Evolutionary conservation across 2,888 invertebrate species (phyloP).

Genomic region (Theretra japonica): DNA sequence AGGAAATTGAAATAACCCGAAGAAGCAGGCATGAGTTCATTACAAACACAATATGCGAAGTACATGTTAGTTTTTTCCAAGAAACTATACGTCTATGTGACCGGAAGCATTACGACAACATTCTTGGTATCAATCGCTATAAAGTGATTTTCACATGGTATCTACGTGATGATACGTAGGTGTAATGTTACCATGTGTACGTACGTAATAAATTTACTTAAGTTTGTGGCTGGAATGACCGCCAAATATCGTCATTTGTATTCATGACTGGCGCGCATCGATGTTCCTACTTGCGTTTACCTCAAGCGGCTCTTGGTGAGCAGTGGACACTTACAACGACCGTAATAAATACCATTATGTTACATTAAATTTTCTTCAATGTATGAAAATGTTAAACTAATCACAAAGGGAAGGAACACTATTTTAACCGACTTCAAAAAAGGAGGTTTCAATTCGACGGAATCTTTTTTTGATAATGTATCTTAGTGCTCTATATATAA

Average conservation of each 20-base stretch:
- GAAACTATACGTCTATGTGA: constrained; percentile 62
- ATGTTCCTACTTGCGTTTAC: constrained; percentile 56
- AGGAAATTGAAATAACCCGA: constrained; percentile 23
- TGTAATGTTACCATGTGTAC: constrained; percentile 55
- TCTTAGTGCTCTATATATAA: too few relatives aligned
- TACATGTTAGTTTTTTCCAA: constrained; percentile 50
- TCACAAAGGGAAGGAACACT: too few relatives aligned
- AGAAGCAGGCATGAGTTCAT: constrained; percentile 23
- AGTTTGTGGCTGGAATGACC: constrained; percentile 66
- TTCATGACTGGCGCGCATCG: constrained; percentile 58
- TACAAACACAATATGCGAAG: constrained; percentile 31
- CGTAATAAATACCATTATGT: background rate
- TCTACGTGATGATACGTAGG: constrained; percentile 66
- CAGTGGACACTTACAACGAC: background rate
- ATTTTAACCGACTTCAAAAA: too few relatives aligned
- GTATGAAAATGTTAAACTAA: too few relatives aligned
- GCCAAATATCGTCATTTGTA: constrained; percentile 76
- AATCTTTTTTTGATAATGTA: too few relatives aligned
- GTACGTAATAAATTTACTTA: constrained; percentile 64
- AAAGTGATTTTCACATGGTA: constrained; percentile 70
- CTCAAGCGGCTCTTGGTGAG: constrained; percentile 42
- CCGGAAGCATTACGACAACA: constrained; percentile 74
- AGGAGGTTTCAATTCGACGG: too few relatives aligned
- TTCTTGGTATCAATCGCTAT: constrained; percentile 69
- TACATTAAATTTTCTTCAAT: background rate